Percentiles rank a stretch among this genome's conserved stretches.
phyloP scores from a whole-genome alignment of 2,888 invertebrate genomes.

The Macropis europaea region DNA sequence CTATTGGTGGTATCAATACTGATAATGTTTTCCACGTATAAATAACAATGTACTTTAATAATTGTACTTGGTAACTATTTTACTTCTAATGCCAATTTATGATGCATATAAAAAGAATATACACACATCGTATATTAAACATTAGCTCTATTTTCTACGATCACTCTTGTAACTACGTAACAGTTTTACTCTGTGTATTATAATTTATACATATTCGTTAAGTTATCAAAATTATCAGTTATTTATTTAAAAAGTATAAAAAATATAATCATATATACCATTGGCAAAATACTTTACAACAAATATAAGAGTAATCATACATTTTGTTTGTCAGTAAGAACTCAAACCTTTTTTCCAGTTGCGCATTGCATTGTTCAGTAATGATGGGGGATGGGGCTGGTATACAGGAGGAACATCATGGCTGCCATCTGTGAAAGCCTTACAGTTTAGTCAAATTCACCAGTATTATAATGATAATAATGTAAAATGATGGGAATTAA shows the following conservation, averaged over 20 bases:
- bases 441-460: slow-evolving; percentile 75
- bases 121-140: neutral
- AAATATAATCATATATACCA: slow-evolving; percentile 36
- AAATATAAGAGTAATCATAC: slow-evolving; percentile 40
- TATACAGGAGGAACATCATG: slow-evolving; percentile 77
- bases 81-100: no score
- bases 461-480: slow-evolving; percentile 48
- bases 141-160: neutral
- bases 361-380: slow-evolving; percentile 75
- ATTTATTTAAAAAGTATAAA: neutral
- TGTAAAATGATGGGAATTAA: slow-evolving; percentile 32
- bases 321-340: slow-evolving; percentile 61
- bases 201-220: neutral
- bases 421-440: slow-evolving; percentile 78
- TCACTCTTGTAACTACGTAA: neutral
- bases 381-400: slow-evolving; percentile 77
- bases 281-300: slow-evolving; percentile 45
- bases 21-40: no score
- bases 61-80: no score
- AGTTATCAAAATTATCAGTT: neutral
- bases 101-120: no score
- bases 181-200: neutral
- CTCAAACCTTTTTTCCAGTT: slow-evolving; percentile 79
- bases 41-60: no score
- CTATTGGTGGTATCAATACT: no score